Evolutionary conservation across 2,888 invertebrate species (phyloP), one percentile per base, ranked within the genome.

Genomic region (Chrysodeixis includens): DNA sequence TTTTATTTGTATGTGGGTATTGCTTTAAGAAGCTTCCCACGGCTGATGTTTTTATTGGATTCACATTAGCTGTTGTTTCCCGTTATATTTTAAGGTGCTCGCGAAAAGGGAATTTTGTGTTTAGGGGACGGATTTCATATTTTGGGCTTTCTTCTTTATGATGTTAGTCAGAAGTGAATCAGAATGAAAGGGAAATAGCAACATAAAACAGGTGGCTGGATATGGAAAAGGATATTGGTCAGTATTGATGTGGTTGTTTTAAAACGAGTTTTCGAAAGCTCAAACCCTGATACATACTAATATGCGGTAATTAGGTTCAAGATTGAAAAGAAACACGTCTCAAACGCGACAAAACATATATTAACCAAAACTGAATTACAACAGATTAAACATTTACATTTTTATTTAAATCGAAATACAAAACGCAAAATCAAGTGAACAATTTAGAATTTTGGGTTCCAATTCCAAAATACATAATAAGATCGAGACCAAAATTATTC

Each of bases 1-100:
- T 61, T 61, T 52, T 6, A 52, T 57, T 51, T 32, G 35, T 63
- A 61, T 72, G 51, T 58, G 56, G 30, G 56, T 53, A 44, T 58
- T 8, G 7, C 40, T 4, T 1, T 10, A 20, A 49, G 46, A 20
- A 7, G 18, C 46, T 49, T 49, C 46, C 46, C 18, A 49, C 46
- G 46, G 46, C 18, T 9, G 16, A 49, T 49, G 1, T 49, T 20
- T 20, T 18, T 20, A 20, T 49, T 49, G 46, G 46, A 20, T 49
- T 40, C 40, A 40, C 40, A 40, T 40, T 40, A 40, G 40, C n/a
- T 40, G 12, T n/a, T 12, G n/a, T n/a, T n/a, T 40, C 1, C 40
- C 40, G 40, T 40, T 40, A n/a, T 6, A n/a, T 40, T 40, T 40
- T 4, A 40, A 6, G 40, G 14, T 0, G 26, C 5, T 40, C n/a